Conservation (phyloP, 37 sponge, comb jelly and placozoan species). For the Diacarnus erythraeanus region DNA sequence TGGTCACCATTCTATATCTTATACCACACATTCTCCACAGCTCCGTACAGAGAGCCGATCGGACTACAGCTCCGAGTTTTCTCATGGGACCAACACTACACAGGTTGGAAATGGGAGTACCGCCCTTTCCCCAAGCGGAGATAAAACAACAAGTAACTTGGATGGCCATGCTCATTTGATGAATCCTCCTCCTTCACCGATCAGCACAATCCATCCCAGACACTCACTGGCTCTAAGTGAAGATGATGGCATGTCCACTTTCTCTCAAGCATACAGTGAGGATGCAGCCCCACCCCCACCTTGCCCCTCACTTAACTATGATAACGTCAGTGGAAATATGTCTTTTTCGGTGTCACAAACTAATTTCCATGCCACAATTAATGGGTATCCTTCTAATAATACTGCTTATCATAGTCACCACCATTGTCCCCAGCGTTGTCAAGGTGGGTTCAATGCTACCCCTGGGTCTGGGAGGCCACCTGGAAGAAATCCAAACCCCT, state of each 20-base stretch:
- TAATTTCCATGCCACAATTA: constrained; percentile 3
- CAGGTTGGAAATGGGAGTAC: background rate
- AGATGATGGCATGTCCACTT: constrained; percentile 6
- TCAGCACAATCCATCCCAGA: constrained; percentile 10
- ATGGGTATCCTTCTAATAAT: background rate
- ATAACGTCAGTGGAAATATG: background rate
- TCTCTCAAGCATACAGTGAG: constrained; percentile 6
- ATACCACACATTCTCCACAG: background rate
- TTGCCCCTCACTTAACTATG: constrained; percentile 28
- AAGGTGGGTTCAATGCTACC: background rate
- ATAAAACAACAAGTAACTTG: background rate
- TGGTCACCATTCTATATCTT: background rate
- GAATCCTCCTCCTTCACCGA: constrained; percentile 39
- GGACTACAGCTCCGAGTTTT: constrained; percentile 16
- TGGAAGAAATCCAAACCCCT: background rate
- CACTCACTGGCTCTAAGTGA: background rate
- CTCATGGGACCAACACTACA: constrained; percentile 8
- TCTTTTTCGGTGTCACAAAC: constrained; percentile 18
- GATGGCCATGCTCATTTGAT: background rate
- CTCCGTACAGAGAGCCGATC: constrained; percentile 8
- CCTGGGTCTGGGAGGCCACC: background rate
- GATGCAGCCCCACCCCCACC: constrained; percentile 10
- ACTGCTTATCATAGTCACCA: background rate
- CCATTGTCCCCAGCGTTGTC: background rate
- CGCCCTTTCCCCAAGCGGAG: constrained; percentile 6